These are phyloP conservation scores for Cydia amplana DNA, from an alignment of 1,140 invertebrate genomes.

Conservation along the genomic window DNA sequence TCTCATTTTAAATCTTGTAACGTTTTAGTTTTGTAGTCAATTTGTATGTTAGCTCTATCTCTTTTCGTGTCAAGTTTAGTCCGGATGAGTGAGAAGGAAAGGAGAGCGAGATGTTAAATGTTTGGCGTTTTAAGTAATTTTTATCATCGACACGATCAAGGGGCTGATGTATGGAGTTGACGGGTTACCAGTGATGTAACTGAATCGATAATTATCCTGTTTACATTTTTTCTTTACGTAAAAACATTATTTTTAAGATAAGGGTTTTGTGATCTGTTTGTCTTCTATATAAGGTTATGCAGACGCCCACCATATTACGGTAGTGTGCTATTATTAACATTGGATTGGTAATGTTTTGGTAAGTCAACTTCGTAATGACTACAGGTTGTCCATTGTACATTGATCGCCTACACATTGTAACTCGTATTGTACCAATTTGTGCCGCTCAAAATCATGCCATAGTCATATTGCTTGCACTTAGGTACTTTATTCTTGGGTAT, in stretches of 20 bases:
- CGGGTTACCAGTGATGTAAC: constrained; percentile 61
- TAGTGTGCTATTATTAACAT: neutral
- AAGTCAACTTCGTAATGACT: neutral
- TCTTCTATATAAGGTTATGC: neutral
- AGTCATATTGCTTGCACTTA: too few species aligned
- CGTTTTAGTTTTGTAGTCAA: neutral
- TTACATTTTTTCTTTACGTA: constrained; percentile 14
- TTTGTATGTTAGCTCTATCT: constrained; percentile 40
- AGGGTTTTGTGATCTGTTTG: neutral
- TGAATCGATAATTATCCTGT: constrained; percentile 44
- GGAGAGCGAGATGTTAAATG: constrained; percentile 71
- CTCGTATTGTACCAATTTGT: neutral
- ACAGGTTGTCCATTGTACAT: neutral
- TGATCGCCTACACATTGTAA: neutral
- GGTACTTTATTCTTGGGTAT: too few species aligned
- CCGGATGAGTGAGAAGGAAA: constrained; percentile 48
- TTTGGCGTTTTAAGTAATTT: constrained; percentile 79
- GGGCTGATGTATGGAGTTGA: constrained; percentile 74
- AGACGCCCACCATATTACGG: constrained; percentile 2
- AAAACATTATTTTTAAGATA: constrained; percentile 1
- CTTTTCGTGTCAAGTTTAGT: constrained; percentile 41
- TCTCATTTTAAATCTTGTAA: constrained; percentile 2
- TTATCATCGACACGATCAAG: constrained; percentile 77
- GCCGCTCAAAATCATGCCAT: neutral
- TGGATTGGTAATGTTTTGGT: neutral